Base-by-base conservation (phyloP, 2,888 invertebrate species). In the Parnassius orleans region DNA sequence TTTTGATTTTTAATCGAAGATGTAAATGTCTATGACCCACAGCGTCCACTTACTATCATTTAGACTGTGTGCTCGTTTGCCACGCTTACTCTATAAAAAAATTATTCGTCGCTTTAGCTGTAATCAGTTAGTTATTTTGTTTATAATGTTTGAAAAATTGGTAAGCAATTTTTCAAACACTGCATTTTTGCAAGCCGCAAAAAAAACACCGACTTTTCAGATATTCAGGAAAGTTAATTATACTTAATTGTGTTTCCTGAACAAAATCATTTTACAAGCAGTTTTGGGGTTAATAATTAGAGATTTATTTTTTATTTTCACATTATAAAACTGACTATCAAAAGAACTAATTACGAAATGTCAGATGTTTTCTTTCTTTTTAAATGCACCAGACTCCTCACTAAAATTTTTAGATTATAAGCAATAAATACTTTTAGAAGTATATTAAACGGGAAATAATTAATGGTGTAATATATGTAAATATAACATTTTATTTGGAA, bases 261-360 rank as follows among this genome's bases (percentile, higher is more conserved):
- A 24, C 10, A 46, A 24, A 7, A 33, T 46, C 44, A 50, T 60
- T 58, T 52, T n/a, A 41, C 47, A 15, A 15, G 50, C 12, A 41
- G 15, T 50, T 53, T 60, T 53, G 42, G 43, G 48, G 47, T 54
- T 47, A 54, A 48, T 54, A 15, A 46, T 54, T 53, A 24, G 10
- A 47, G 15, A 43, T 43, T 41, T 44, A 47, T 53, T 46, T 52
- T 51, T 12, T 46, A 53, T 55, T 55, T 53, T 11, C 3, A 50
- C 41, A 43, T 43, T 53, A 43, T 51, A 60, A 51, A 24, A 43
- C 24, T 9, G 54, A 54, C 60, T 48, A 12, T 48, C 14, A 48
- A 48, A 53, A 14, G n/a, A 48, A 43, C 11, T 60, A 60, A 60
- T 60, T 60, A 50, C 53, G 12, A 47, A 54, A 53, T 15, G 60